These are phyloP conservation scores for Phaedon cochleariae DNA, from an alignment of 2,888 invertebrate genomes.

Conservation along the genomic window DNA sequence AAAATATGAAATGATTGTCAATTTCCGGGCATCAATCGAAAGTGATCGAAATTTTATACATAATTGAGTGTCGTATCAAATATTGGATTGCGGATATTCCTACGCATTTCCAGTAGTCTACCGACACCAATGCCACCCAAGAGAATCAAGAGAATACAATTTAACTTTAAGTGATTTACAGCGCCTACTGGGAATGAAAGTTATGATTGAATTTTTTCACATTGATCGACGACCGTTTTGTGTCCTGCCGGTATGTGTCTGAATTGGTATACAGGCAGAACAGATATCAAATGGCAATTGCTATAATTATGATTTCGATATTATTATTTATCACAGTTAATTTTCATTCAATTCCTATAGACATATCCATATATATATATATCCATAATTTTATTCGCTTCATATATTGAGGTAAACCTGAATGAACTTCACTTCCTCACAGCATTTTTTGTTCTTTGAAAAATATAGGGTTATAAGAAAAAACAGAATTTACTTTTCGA, in stretches of 20 bases:
- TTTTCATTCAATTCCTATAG: no score
- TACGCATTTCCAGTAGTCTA: constrained; percentile 24
- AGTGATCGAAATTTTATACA: constrained; percentile 26
- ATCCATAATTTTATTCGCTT: no score
- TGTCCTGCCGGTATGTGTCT: neutral
- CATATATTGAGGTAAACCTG: no score
- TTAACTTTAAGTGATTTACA: constrained; percentile 35
- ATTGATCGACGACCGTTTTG: constrained; percentile 15
- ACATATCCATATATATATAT: no score
- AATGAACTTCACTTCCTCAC: no score
- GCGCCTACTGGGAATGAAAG: constrained; percentile 33
- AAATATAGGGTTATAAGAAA: no score
- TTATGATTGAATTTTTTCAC: constrained; percentile 37
- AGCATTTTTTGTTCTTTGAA: no score
- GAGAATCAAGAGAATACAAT: constrained; percentile 35
- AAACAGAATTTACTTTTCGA: no score
- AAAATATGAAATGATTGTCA: no score
- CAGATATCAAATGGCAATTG: neutral
- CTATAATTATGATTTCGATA: no score
- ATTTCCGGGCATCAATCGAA: constrained; percentile 19
- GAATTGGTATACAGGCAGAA: constrained; percentile 1
- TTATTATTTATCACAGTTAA: no score
- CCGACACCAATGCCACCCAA: constrained; percentile 30
- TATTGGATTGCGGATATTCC: constrained; percentile 12
- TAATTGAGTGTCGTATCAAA: constrained; percentile 11